Percentiles rank a stretch among this genome's conserved stretches.
These are phyloP conservation scores for Barypeithes pellucidus DNA, from an alignment of 2,888 invertebrate genomes.

Conservation along the genomic window DNA sequence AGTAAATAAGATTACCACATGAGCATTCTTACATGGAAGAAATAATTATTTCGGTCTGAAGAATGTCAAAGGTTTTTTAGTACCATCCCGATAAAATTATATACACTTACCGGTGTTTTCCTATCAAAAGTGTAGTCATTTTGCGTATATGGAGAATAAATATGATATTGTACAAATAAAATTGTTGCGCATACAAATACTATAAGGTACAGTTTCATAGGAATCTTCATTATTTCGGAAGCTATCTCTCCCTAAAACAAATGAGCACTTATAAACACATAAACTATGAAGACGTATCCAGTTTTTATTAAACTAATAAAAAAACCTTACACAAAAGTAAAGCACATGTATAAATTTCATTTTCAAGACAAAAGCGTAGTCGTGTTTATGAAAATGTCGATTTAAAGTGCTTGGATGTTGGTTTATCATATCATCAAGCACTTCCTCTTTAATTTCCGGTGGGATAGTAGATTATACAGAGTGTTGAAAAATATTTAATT, in stretches of 20 bases:
- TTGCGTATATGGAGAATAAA: slow-evolving; percentile 70
- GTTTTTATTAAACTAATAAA: not conserved
- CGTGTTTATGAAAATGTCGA: slow-evolving; percentile 6
- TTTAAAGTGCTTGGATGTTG: slow-evolving; percentile 3
- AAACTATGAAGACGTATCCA: not conserved
- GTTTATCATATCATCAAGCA: slow-evolving; percentile 18
- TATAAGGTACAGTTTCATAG: slow-evolving; percentile 79
- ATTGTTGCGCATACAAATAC: slow-evolving; percentile 77
- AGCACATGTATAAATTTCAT: slow-evolving; percentile 24
- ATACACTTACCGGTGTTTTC: slow-evolving; percentile 57
- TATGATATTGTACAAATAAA: slow-evolving; percentile 78
- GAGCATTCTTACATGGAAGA: too few species aligned
- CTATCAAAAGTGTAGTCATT: slow-evolving; percentile 56
- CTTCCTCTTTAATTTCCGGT: slow-evolving; percentile 33
- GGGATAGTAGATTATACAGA: not conserved
- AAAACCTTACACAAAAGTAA: slow-evolving; percentile 29
- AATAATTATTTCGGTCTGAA: too few species aligned
- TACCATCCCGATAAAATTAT: too few species aligned
- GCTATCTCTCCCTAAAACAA: slow-evolving; percentile 65
- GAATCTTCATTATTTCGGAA: slow-evolving; percentile 72
- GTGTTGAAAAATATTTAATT: too few species aligned
- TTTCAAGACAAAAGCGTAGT: not conserved
- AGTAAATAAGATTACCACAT: too few species aligned
- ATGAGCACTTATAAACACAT: slow-evolving; percentile 23
- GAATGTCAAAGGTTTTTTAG: not conserved